Evolutionary conservation across 2,797 vertebrate genomes (phyloP).

Genomic region (Hafferia zeledoni): DNA sequence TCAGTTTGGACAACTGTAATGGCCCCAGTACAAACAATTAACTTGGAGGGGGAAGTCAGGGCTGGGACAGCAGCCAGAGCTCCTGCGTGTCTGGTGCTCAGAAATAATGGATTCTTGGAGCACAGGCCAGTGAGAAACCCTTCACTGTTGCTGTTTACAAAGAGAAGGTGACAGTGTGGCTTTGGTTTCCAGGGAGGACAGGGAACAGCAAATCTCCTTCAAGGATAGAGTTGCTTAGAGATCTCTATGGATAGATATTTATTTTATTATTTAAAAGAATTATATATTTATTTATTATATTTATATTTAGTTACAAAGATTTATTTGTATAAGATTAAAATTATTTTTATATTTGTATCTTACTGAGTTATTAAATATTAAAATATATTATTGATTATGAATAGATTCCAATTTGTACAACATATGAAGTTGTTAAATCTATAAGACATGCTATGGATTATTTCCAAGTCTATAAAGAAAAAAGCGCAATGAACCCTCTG

Average conservation of each 20-base stretch:
- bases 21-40: constrained; percentile 54
- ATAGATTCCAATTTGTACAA: not conserved
- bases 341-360: not conserved
- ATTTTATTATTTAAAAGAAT: not conserved
- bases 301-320: not conserved
- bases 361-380: not conserved
- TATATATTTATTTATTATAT: not conserved
- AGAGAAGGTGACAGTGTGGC: not conserved
- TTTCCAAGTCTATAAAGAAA: not conserved
- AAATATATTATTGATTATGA: not conserved
- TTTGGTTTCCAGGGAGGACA: not conserved
- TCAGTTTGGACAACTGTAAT: constrained; percentile 6
- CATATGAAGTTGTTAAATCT: not conserved
- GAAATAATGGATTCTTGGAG: constrained; percentile 29
- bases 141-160: constrained; percentile 1
- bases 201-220: not conserved
- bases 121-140: not conserved
- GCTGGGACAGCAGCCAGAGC: constrained; percentile 37
- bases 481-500: not conserved
- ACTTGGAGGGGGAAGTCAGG: constrained; percentile 55
- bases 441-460: not conserved
- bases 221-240: not conserved
- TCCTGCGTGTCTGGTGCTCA: constrained; percentile 2
- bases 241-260: not conserved
- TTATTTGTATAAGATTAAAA: not conserved